Evolutionary conservation across 2,888 invertebrate genomes (phyloP).

Genomic region (Pardosa pseudoannulata): DNA sequence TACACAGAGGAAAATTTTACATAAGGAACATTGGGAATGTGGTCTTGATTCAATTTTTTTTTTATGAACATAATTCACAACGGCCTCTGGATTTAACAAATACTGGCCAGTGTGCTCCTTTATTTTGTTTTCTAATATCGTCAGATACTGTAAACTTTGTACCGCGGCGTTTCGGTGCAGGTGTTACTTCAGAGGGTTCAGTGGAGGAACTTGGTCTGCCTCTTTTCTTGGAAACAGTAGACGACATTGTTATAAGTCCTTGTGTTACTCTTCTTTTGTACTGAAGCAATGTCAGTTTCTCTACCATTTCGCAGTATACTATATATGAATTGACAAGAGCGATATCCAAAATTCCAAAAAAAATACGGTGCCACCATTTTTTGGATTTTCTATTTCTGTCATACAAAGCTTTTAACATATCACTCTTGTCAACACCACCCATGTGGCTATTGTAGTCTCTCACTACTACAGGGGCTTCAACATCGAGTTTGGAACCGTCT

Average conservation of each 20-base stretch:
- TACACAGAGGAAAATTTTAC: no score
- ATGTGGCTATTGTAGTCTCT: not conserved
- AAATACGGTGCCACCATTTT: not conserved
- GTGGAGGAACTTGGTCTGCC: not conserved
- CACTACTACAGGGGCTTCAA: no score
- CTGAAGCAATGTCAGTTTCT: not conserved
- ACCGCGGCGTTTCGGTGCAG: not conserved
- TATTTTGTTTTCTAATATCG: no score
- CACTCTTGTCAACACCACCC: conserved; percentile 28
- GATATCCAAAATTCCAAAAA: not conserved
- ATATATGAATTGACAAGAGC: no score
- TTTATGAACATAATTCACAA: no score
- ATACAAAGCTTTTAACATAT: conserved; percentile 17
- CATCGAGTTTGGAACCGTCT: no score
- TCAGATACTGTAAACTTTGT: not conserved
- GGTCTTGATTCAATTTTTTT: no score
- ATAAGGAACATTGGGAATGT: no score
- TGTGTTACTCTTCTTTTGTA: not conserved
- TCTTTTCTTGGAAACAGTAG: not conserved
- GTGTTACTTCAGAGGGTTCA: no score
- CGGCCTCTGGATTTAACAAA: no score
- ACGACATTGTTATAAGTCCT: not conserved
- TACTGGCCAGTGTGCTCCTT: no score
- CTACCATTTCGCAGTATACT: not conserved
- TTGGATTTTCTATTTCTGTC: not conserved